Evolutionary conservation across 2,113 vertebrate species (phyloP).

Genomic region (Taxidea taxus): DNA sequence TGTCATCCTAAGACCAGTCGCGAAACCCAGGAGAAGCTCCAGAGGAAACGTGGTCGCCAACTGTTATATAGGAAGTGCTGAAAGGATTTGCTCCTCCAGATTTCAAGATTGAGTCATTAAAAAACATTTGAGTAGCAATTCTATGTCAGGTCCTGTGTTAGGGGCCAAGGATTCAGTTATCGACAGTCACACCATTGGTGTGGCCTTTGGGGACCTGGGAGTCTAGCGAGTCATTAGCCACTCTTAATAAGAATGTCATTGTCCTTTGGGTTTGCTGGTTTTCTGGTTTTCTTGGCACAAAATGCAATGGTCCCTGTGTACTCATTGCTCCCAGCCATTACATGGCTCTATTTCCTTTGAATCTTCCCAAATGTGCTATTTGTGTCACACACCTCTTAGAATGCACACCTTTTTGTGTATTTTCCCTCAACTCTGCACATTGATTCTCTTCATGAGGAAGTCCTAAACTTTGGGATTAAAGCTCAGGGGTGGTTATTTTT

Average conservation of each 20-base stretch:
- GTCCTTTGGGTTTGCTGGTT: not conserved
- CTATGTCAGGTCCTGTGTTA: not conserved
- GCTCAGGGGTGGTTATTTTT: not conserved
- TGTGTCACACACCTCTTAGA: not conserved
- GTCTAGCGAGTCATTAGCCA: not conserved
- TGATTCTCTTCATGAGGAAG: not conserved
- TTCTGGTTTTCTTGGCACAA: not conserved
- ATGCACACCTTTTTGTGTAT: accelerated
- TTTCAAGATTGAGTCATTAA: not conserved
- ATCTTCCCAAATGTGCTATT: not conserved
- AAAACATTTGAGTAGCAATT: not conserved
- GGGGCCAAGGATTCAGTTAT: too few species aligned
- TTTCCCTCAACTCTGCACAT: not conserved
- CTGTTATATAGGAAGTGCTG: not conserved
- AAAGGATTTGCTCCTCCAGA: not conserved
- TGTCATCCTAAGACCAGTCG: not conserved
- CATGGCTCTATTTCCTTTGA: not conserved
- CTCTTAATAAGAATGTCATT: not conserved
- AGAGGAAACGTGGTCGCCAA: not conserved
- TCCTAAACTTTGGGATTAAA: not conserved
- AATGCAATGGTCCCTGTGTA: not conserved
- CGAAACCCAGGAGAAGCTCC: not conserved
- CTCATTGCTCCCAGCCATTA: not conserved
- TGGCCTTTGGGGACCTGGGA: not conserved
- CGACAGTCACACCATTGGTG: not conserved